Evolutionary conservation across 2,113 vertebrate genomes (phyloP), one percentile per base, ranked within the genome.

Genomic region (Brachypodius melanocephalos): DNA sequence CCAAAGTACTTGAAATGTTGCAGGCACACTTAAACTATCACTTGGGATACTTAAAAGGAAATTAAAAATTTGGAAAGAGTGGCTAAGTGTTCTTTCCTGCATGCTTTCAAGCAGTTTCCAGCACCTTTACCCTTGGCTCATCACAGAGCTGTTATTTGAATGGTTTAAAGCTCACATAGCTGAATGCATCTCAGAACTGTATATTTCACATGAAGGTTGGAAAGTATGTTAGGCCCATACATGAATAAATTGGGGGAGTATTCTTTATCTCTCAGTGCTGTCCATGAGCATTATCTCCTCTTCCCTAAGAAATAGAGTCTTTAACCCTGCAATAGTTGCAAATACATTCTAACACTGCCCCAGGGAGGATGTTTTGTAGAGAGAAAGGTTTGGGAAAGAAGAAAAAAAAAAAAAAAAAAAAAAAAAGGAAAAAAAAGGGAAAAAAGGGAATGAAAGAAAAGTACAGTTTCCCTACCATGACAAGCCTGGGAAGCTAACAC

Each of bases 401-500:
- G 32, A 19, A 4, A 40, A 28, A 11, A 49, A 36, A 13, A 4
- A 38, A 19, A 10, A 16, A 3, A 38, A 18, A 14, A 14, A 25
- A 25, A 49, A 38, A n/a, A n/a, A n/a, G n/a, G n/a, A 13, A 4
- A 38, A 19, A 10, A 16, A 3, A 38, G 22, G 20, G 5, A 18
- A 14, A 14, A 25, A 25, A 49, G 10, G 38, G 17, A 52, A 68
- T 40, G 22, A 68, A 81, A 49, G 28, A 36, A 51, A 78, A 77
- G 36, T 46, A 75, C 8, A 57, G 32, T 80, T 92, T 45, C 48
- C 98, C 97, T 97, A 99, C 99, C 99, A 19, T 99, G 99, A 92
- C 99, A 99, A 19, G 99, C 99, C 57, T 99, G 98, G 32, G 99
- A 99, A 80, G 99, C 98, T n/a, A 99, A 95, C 65, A 99, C 99